phyloP scores from a whole-genome alignment of 2,113 vertebrate genomes.

The Eublepharis macularius region DNA sequence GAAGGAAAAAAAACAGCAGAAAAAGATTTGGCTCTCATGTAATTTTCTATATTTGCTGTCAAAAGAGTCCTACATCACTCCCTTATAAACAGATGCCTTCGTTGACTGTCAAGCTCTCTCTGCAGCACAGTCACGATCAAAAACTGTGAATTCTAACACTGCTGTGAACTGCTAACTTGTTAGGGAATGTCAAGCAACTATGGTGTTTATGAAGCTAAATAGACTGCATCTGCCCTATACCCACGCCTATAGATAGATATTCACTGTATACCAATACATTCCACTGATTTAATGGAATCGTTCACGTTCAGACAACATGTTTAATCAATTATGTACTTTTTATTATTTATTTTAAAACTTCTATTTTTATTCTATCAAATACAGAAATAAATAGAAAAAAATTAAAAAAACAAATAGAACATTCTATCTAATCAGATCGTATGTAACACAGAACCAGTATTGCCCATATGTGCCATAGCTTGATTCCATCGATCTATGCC shows the following conservation, averaged over 20 bases:
- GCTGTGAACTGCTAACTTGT: neutral
- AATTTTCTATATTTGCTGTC: neutral
- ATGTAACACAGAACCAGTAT: no score
- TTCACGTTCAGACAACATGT: neutral
- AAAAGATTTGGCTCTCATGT: neutral
- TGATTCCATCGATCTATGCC: no score
- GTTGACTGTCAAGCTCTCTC: accelerated
- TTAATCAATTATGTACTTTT: neutral
- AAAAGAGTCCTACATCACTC: neutral
- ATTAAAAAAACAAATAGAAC: no score
- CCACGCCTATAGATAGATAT: neutral
- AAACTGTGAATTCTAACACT: neutral
- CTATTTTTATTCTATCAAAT: no score
- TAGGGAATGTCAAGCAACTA: accelerated
- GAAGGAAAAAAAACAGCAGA: neutral
- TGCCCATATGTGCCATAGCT: no score
- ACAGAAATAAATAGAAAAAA: no score
- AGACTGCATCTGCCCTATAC: neutral
- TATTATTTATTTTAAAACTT: no score
- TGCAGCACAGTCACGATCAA: neutral
- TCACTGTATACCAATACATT: neutral
- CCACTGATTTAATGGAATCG: neutral
- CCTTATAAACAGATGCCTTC: accelerated
- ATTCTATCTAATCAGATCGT: no score
- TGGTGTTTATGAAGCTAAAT: neutral